phyloP scores from a whole-genome alignment of 2,888 invertebrate species.

The Chymomyza fuscimana region DNA sequence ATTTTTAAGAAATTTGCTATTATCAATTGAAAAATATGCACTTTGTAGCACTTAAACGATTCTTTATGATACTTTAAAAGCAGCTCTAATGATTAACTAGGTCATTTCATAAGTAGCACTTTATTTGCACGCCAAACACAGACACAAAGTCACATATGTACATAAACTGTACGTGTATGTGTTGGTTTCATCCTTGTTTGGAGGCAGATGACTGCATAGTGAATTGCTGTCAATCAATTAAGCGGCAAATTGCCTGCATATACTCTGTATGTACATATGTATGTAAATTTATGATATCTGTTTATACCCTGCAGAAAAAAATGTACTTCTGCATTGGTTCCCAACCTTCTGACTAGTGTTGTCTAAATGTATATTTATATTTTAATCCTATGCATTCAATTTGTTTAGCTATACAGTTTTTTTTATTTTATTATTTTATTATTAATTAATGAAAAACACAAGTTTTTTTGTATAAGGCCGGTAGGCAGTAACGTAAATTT shows the following conservation, averaged over 20 bases:
- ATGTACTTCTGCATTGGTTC: no score
- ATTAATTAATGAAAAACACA: no score
- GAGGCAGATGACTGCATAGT: background rate
- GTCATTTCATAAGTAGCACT: constrained; percentile 10
- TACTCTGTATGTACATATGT: background rate
- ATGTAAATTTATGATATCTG: background rate
- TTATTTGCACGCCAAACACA: constrained; percentile 35
- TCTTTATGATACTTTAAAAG: constrained; percentile 14
- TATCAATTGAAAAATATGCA: background rate
- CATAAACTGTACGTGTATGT: background rate
- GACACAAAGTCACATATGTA: constrained; percentile 28
- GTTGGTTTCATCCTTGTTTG: constrained; percentile 1
- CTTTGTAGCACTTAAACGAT: background rate
- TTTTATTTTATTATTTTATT: no score
- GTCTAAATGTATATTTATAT: no score
- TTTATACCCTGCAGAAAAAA: background rate
- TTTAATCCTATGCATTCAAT: no score
- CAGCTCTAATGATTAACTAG: constrained; percentile 14
- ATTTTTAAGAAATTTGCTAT: background rate
- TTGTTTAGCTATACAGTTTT: no score
- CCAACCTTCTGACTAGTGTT: no score
- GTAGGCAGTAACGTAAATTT: no score
- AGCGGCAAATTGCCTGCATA: constrained; percentile 15
- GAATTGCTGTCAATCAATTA: constrained; percentile 18
- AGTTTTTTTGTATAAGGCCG: no score